Percentiles rank a stretch among this genome's conserved stretches.
phyloP scores from a whole-genome alignment of 2,797 vertebrate species.

The Pangasius macronema region DNA sequence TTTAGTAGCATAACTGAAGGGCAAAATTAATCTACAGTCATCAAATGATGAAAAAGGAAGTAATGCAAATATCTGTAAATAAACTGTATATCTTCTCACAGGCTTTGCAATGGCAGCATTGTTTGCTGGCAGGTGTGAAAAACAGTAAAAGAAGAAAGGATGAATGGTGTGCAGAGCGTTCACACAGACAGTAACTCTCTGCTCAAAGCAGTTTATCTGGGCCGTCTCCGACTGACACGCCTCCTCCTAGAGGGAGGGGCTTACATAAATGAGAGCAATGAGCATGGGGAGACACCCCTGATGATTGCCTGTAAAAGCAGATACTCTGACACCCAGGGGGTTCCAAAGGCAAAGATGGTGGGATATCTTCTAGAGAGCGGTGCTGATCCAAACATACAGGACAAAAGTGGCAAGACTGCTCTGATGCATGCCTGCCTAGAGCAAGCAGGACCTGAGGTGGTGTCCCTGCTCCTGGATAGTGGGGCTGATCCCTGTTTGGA shows the following conservation, averaged over 20 bases:
- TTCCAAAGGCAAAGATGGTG: slow-evolving; percentile 84
- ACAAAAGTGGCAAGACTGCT: slow-evolving; percentile 87
- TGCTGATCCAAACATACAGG: slow-evolving; percentile 93
- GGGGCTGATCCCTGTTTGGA: slow-evolving; percentile 86
- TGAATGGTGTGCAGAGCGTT: slow-evolving; percentile 66
- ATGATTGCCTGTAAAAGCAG: slow-evolving; percentile 89
- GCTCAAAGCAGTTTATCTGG: slow-evolving; percentile 86
- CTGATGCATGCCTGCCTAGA: slow-evolving; percentile 89
- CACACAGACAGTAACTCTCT: slow-evolving; percentile 82
- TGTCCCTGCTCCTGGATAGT: slow-evolving; percentile 78
- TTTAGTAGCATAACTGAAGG: neutral
- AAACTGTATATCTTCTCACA: slow-evolving; percentile 37
- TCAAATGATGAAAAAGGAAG: neutral
- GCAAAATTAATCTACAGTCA: neutral
- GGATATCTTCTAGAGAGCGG: slow-evolving; percentile 89
- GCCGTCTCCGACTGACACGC: slow-evolving; percentile 87
- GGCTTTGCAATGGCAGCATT: slow-evolving; percentile 32
- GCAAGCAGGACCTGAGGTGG: slow-evolving; percentile 79
- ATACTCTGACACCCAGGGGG: slow-evolving; percentile 82
- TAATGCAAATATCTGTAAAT: neutral
- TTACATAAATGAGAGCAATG: slow-evolving; percentile 91
- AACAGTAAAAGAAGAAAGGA: slow-evolving; percentile 41
- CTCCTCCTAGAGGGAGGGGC: slow-evolving; percentile 89
- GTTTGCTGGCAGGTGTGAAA: neutral
- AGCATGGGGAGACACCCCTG: slow-evolving; percentile 85